A percentile compares a stretch with the other conserved stretches of the same genome.
phyloP scores from a whole-genome alignment of 2,113 vertebrate genomes.

The Rallus limicola region DNA sequence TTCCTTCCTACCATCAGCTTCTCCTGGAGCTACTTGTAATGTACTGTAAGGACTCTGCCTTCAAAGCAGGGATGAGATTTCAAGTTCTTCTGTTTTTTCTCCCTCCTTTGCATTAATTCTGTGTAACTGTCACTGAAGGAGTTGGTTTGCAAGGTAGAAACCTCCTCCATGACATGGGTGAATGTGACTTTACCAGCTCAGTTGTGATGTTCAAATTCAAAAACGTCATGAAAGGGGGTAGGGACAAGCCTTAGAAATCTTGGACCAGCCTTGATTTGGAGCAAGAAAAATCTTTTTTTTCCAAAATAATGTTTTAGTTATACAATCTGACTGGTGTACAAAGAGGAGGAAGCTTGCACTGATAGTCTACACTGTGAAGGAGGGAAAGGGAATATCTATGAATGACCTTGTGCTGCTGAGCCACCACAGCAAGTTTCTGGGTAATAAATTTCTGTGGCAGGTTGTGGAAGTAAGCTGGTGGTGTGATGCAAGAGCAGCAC shows the following conservation, averaged over 20 bases:
- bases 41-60: background rate
- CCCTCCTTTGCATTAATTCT: background rate
- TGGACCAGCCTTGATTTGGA: background rate
- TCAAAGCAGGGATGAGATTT: background rate
- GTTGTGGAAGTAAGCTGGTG: background rate
- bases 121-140: background rate
- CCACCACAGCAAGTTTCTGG: background rate
- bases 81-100: background rate
- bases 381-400: background rate
- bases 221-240: background rate
- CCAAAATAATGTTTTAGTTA: background rate
- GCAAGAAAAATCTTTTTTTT: background rate
- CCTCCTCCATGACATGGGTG: background rate
- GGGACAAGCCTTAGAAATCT: background rate
- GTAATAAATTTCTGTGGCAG: background rate
- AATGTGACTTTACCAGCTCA: background rate
- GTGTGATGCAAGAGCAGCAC: background rate
- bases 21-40: background rate
- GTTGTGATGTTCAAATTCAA: background rate
- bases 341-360: background rate
- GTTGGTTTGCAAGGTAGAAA: background rate
- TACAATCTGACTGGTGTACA: background rate
- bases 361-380: background rate
- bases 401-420: slow-evolving; percentile 8
- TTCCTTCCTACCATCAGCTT: background rate